Evolutionary conservation across 2,888 invertebrate species (phyloP).

Genomic region (Hololepta plana): DNA sequence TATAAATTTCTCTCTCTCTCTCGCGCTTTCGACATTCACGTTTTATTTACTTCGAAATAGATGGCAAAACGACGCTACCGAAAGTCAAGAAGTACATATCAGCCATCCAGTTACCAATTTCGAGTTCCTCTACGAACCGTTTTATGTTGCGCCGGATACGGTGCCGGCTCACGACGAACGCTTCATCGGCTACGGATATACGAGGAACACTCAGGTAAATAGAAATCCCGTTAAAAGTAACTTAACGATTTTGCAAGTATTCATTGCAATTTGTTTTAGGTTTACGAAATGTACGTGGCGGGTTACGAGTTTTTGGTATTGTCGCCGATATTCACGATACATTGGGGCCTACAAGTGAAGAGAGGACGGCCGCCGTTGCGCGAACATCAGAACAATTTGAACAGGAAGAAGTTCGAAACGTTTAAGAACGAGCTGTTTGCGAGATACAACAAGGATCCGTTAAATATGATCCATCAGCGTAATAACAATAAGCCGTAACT

Average conservation of each 20-base stretch:
- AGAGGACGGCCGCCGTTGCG: constrained; percentile 68
- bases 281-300: constrained; percentile 81
- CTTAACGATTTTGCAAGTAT: constrained; percentile 6
- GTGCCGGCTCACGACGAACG: constrained; percentile 76
- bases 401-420: constrained; percentile 62
- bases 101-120: constrained; percentile 75
- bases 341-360: constrained; percentile 74
- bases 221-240: too few relatives aligned
- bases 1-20: too few relatives aligned
- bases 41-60: too few relatives aligned
- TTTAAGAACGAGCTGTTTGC: constrained; percentile 73
- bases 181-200: constrained; percentile 82
- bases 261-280: constrained; percentile 35
- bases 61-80: constrained; percentile 42
- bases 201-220: constrained; percentile 74
- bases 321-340: constrained; percentile 76
- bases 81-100: constrained; percentile 45
- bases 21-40: too few relatives aligned
- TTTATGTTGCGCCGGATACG: constrained; percentile 69
- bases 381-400: constrained; percentile 69
- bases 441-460: constrained; percentile 49
- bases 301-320: constrained; percentile 78
- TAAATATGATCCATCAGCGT: constrained; percentile 29
- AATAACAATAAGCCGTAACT: too few relatives aligned
- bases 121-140: constrained; percentile 78